A percentile compares a stretch with the other conserved stretches of the same genome.
Evolutionary conservation across 2,113 vertebrate genomes (phyloP).

Genomic region (Gallinago jamesoni): DNA sequence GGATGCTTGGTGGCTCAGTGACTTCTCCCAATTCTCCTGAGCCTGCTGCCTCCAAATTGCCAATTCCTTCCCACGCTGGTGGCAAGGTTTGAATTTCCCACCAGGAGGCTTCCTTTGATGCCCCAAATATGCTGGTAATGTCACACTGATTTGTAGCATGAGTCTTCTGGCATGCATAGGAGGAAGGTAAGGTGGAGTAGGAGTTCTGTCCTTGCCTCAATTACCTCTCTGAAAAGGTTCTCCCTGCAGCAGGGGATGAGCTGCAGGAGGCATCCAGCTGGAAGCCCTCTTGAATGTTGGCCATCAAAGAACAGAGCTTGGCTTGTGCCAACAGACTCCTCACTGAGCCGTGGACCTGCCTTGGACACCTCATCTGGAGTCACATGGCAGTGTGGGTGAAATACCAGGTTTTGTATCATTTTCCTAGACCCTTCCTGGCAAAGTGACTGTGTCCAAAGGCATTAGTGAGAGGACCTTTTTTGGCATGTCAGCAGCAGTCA

Average conservation of each 20-base stretch:
- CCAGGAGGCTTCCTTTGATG: neutral
- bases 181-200: neutral
- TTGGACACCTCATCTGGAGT: neutral
- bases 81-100: neutral
- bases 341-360: fast-evolving
- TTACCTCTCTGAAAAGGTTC: neutral
- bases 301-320: neutral
- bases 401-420: neutral
- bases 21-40: neutral
- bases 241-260: neutral
- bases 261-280: neutral
- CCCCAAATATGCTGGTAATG: fast-evolving
- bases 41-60: neutral
- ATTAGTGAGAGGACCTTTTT: neutral
- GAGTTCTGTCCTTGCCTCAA: neutral
- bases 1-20: neutral
- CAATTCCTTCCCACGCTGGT: neutral
- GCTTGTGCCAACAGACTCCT: neutral
- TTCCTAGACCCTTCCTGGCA: constrained; percentile 50
- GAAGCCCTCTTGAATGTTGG: neutral
- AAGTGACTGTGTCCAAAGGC: neutral
- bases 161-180: neutral
- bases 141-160: neutral
- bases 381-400: fast-evolving
- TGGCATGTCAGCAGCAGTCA: neutral